Conservation (phyloP, 2,797 vertebrate species). For the Diplodus puntazzo region DNA sequence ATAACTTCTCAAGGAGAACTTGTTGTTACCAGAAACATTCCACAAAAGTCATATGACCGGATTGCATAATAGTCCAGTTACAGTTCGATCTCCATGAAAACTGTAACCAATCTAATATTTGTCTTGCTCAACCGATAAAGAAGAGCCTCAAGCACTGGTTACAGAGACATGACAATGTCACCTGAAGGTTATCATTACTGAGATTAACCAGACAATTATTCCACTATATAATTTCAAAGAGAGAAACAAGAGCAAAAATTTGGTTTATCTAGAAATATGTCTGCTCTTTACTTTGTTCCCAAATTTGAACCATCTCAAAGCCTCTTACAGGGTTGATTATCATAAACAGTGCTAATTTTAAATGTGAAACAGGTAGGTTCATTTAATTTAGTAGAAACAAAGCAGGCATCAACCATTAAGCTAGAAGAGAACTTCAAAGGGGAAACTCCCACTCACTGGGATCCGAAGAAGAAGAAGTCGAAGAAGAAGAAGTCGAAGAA, state of each 20-base stretch:
- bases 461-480: not conserved
- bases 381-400: conserved; percentile 4
- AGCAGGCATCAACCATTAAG: conserved; percentile 39
- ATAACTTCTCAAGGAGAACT: conserved; percentile 41
- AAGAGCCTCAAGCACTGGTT: not conserved
- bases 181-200: not conserved
- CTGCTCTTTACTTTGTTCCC: conserved; percentile 13
- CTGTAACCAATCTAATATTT: conserved; percentile 11
- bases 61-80: conserved; percentile 36
- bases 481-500: not conserved
- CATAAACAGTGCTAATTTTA: conserved; percentile 24
- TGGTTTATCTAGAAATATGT: not conserved
- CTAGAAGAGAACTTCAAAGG: conserved; percentile 39
- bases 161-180: conserved; percentile 13
- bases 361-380: conserved; percentile 23
- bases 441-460: conserved; percentile 5
- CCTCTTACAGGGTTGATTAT: conserved; percentile 18
- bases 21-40: conserved; percentile 31
- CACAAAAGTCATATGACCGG: conserved; percentile 56
- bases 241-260: not conserved
- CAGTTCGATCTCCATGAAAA: conserved; percentile 25
- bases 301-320: conserved; percentile 31
- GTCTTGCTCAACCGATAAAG: conserved; percentile 25
- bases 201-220: conserved; percentile 23
- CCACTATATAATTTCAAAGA: not conserved